phyloP scores from a whole-genome alignment of 2,888 invertebrate genomes.

The Dasysyrphus tricinctus region DNA sequence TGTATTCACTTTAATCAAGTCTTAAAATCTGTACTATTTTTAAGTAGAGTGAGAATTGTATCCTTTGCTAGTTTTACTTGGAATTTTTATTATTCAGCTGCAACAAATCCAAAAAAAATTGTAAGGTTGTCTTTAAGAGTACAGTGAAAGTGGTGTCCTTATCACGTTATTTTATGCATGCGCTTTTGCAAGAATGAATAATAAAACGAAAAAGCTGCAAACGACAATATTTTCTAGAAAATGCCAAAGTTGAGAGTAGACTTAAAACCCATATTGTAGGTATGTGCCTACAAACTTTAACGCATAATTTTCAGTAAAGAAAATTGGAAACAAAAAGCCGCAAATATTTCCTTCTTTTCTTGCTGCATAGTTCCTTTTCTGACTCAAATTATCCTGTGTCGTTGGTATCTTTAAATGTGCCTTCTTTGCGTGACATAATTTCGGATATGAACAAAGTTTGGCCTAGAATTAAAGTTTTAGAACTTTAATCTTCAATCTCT shows the following conservation, averaged over 20 bases:
- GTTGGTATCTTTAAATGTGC: slow-evolving; percentile 39
- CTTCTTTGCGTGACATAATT: slow-evolving; percentile 31
- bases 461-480: slow-evolving; percentile 42
- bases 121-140: not conserved
- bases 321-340: slow-evolving; percentile 21
- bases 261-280: no score
- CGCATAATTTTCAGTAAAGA: not conserved
- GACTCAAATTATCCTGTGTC: slow-evolving; percentile 9
- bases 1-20: no score
- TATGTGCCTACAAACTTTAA: not conserved
- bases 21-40: no score
- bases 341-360: slow-evolving; percentile 16
- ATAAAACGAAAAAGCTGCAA: slow-evolving; percentile 2
- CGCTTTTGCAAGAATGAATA: slow-evolving; percentile 36
- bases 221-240: slow-evolving; percentile 31
- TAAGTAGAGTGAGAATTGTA: slow-evolving; percentile 3
- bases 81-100: not conserved
- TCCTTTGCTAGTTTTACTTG: slow-evolving; percentile 19
- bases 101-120: not conserved
- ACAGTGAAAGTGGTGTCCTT: slow-evolving; percentile 20
- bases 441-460: slow-evolving; percentile 21
- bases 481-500: slow-evolving; percentile 42
- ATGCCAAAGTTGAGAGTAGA: slow-evolving; percentile 14
- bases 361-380: not conserved
- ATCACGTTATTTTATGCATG: slow-evolving; percentile 35